A percentile compares a stretch with the other conserved stretches of the same genome.
phyloP scores from a whole-genome alignment of 2,113 vertebrate genomes.

The Bostrychus sinensis region DNA sequence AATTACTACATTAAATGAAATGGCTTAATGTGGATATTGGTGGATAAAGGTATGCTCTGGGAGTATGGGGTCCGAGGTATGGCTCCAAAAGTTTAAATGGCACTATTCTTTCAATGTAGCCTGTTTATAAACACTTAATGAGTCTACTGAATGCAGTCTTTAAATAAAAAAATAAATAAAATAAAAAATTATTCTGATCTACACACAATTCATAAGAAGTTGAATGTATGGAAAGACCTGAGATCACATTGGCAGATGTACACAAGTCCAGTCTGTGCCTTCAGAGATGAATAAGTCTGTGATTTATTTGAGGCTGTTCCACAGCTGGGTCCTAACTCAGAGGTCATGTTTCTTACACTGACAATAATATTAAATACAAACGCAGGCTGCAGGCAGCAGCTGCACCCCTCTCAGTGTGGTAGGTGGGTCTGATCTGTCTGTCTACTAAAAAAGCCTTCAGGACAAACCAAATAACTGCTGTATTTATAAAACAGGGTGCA shows the following conservation, averaged over 20 bases:
- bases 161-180: not conserved
- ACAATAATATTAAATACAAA: not conserved
- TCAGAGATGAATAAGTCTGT: slow-evolving; percentile 11
- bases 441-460: no score
- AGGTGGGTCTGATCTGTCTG: no score
- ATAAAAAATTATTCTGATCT: not conserved
- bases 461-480: no score
- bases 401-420: not conserved
- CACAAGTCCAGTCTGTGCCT: not conserved
- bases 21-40: no score
- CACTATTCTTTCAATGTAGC: no score
- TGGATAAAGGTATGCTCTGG: no score
- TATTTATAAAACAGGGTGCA: no score
- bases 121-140: no score
- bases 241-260: not conserved
- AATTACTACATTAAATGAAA: no score
- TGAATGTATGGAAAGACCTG: no score
- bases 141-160: not conserved
- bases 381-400: not conserved
- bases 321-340: slow-evolving; percentile 16
- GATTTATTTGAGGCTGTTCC: slow-evolving; percentile 11
- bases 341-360: not conserved
- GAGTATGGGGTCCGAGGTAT: no score
- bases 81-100: no score
- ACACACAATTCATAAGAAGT: not conserved